A percentile compares a stretch with the other conserved stretches of the same genome.
Conservation (phyloP, 64 coral and sea anemone genomes). For the Trachythela sp. region DNA sequence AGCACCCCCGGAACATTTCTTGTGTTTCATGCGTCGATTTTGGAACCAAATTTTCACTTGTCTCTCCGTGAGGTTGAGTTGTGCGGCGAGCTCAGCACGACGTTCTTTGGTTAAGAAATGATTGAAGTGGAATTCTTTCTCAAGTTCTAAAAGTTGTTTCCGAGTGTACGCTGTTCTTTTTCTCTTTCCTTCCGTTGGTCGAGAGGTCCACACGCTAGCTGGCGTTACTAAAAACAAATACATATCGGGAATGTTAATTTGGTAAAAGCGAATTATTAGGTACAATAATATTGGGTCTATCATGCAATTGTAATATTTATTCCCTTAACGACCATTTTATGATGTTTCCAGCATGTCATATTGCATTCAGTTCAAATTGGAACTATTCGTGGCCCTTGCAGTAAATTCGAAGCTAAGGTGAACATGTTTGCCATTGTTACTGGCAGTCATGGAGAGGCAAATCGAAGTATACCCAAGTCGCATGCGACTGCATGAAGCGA, state of each 20-base stretch:
- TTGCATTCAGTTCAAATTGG: too few relatives aligned
- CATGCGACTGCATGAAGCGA: too few relatives aligned
- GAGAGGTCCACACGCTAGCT: constrained; percentile 61
- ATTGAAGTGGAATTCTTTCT: constrained; percentile 99
- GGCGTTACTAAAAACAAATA: constrained; percentile 70
- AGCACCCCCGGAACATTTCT: constrained; percentile 65
- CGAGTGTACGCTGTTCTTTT: constrained; percentile 98
- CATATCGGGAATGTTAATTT: neutral
- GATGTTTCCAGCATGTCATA: too few relatives aligned
- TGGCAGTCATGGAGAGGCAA: too few relatives aligned
- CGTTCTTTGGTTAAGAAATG: constrained; percentile 97
- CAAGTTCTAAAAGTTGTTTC: constrained; percentile 93
- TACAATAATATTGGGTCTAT: neutral
- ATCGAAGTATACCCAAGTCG: too few relatives aligned
- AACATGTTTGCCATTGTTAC: too few relatives aligned
- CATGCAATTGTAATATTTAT: too few relatives aligned
- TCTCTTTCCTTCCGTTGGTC: constrained; percentile 91
- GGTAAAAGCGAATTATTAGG: neutral
- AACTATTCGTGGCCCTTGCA: too few relatives aligned
- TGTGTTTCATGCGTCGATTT: constrained; percentile 98
- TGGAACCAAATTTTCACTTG: constrained; percentile 99
- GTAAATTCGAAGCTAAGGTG: too few relatives aligned
- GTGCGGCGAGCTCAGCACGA: constrained; percentile 87
- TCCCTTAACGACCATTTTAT: too few relatives aligned
- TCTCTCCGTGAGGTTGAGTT: constrained; percentile 88